Conservation (phyloP, 2,888 invertebrate species). For the Drosophila austrosaltans region DNA sequence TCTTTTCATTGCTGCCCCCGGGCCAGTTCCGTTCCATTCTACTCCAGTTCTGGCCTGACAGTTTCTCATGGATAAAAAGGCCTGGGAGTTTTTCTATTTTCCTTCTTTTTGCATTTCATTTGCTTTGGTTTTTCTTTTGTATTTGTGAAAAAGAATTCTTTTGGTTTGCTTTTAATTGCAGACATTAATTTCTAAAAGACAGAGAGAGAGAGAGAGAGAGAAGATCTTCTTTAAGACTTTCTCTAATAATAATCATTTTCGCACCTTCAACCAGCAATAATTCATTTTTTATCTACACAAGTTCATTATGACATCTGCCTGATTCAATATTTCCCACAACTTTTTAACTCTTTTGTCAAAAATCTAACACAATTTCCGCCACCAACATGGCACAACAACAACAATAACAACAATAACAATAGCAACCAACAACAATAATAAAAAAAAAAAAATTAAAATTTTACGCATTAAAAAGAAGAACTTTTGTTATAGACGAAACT, state of each 20-base stretch:
- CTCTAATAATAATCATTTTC: constrained; percentile 37
- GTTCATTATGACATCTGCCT: constrained; percentile 7
- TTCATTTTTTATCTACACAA: background rate
- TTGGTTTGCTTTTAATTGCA: constrained; percentile 54
- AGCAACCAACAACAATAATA: constrained; percentile 30
- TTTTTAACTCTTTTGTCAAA: constrained; percentile 75
- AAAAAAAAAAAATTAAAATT: constrained; percentile 70
- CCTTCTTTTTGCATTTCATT: constrained; percentile 18
- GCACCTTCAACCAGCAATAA: constrained; percentile 60
- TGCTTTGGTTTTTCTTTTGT: constrained; percentile 23
- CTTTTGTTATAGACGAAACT: constrained; percentile 53
- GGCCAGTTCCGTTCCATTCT: constrained; percentile 46
- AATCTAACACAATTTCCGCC: constrained; percentile 68
- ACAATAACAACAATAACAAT: constrained; percentile 49
- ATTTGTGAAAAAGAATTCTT: constrained; percentile 67
- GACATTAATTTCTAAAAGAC: background rate
- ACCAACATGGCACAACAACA: constrained; percentile 55
- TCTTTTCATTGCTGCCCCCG: constrained; percentile 10
- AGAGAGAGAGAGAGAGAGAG: background rate
- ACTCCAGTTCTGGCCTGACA: constrained; percentile 1
- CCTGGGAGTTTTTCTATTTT: constrained; percentile 53
- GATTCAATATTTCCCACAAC: constrained; percentile 61
- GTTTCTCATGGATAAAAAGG: constrained; percentile 37
- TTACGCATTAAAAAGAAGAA: constrained; percentile 69
- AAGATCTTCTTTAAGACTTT: background rate